phyloP scores from a whole-genome alignment of 2,113 vertebrate species.

The Pantherophis guttatus region DNA sequence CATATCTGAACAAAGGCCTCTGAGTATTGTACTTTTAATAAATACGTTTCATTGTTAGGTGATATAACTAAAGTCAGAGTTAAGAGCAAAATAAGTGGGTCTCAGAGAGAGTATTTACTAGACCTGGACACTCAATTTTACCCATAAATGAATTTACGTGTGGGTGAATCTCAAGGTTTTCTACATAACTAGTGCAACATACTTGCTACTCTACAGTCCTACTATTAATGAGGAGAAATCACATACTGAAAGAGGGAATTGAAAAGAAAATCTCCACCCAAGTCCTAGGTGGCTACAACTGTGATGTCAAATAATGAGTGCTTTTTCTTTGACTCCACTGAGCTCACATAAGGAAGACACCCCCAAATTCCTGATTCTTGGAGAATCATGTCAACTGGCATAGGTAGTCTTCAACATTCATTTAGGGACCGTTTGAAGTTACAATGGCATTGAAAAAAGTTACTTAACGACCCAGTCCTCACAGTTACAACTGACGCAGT shows the following conservation, averaged over 20 bases:
- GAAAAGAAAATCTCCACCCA: background rate
- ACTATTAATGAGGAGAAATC: background rate
- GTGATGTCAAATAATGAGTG: background rate
- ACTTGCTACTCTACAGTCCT: background rate
- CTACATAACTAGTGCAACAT: background rate
- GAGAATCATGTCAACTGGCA: background rate
- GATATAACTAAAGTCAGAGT: conserved; percentile 56
- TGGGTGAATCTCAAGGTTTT: background rate
- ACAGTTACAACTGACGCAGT: background rate
- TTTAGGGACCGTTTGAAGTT: background rate
- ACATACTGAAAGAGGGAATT: background rate
- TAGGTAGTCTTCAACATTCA: background rate
- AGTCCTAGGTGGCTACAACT: background rate
- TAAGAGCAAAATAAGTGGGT: conserved; percentile 37
- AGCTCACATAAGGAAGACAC: background rate
- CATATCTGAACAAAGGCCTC: conserved; percentile 63
- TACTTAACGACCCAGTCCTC: background rate
- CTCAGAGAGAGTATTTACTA: background rate
- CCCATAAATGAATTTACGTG: background rate
- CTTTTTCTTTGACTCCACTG: background rate
- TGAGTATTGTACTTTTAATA: conserved; percentile 65
- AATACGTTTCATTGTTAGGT: conserved; percentile 51
- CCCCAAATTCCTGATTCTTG: background rate
- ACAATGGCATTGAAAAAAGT: background rate
- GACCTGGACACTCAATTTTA: too few relatives aligned